Conservation (phyloP, 2,888 invertebrate genomes). For the Hylaea fasciaria region DNA sequence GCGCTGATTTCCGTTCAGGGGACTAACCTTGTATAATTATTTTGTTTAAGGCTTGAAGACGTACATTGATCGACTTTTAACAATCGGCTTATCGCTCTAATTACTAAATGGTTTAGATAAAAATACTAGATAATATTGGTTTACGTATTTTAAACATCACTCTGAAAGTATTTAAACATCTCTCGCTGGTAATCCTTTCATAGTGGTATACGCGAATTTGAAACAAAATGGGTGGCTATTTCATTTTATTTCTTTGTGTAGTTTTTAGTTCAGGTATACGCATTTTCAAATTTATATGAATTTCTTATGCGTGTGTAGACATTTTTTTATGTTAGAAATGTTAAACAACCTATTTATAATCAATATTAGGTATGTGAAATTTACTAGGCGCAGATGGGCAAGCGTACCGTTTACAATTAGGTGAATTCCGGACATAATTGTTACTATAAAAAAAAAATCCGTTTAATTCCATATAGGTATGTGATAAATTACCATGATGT, state of each 20-base stretch:
- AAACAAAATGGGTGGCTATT: slow-evolving; percentile 23
- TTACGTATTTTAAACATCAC: slow-evolving; percentile 30
- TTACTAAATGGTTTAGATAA: slow-evolving; percentile 45
- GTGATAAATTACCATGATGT: background rate
- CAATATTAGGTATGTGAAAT: too few species aligned
- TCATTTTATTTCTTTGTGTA: slow-evolving; percentile 21
- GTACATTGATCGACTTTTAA: slow-evolving; percentile 43
- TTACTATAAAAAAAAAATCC: too few species aligned
- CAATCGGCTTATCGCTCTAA: slow-evolving; percentile 49
- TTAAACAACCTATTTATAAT: too few species aligned
- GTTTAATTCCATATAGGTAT: too few species aligned
- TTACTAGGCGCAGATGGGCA: too few species aligned
- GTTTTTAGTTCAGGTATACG: slow-evolving; percentile 32
- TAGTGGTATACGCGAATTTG: slow-evolving; percentile 31
- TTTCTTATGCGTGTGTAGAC: background rate
- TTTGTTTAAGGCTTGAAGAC: slow-evolving; percentile 2
- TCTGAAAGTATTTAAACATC: slow-evolving; percentile 49
- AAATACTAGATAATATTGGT: slow-evolving; percentile 33
- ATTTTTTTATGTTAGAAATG: too few species aligned
- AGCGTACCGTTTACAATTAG: too few species aligned
- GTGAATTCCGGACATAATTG: too few species aligned
- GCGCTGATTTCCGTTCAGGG: background rate
- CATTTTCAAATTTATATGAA: background rate
- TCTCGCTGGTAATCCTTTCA: slow-evolving; percentile 37
- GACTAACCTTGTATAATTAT: slow-evolving; percentile 10